Base-by-base conservation (phyloP, 2,888 invertebrate species). In the Coelopa pilipes region DNA sequence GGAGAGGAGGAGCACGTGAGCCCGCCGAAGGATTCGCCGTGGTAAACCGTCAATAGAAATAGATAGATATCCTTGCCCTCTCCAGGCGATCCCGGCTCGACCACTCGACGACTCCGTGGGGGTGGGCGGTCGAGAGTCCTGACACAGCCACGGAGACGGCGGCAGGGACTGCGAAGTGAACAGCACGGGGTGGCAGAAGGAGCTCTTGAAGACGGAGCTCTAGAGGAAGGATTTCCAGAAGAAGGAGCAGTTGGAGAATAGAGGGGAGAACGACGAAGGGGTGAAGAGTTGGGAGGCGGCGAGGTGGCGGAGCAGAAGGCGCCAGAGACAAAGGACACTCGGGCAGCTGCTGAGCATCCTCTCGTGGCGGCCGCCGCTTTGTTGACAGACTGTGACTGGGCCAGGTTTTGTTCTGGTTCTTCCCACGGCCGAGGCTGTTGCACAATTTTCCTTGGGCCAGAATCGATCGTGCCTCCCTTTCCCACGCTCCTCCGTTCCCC, bases 401-500 rank as follows among this genome's bases (percentile, higher is more conserved):
- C 7, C 34, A 34, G 34, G 9, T 17, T 15, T 63, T 63, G 63
- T n/a, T n/a, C n/a, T 34, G 7, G 34, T 34, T 65, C 46, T 65
- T 47, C 17, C 13, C 13, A 50, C 65, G 46, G 66, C 60, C 60
- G 55, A n/a, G 66, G 50, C 74, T 74, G 71, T 74, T 74, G 74
- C 71, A 74, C 74, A 71, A 74, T 74, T 67, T 60, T 53, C 71
- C 73, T 69, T 74, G 74, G 59, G 45, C 13, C 7, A 46, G 46
- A 66, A 15, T 13, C 4, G 15, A 12, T 19, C 49, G 10, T 50
- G n/a, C 21, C 47, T 65, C 4, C 19, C n/a, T 5, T 19, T 47
- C 45, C 1, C 9, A 19, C 47, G 19, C 47, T n/a, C 65, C n/a
- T 19, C 47, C 65, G 47, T 46, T 65, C 19, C 46, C 47, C n/a